Conservation (phyloP, 2,888 invertebrate species). For the Ceramica pisi region DNA sequence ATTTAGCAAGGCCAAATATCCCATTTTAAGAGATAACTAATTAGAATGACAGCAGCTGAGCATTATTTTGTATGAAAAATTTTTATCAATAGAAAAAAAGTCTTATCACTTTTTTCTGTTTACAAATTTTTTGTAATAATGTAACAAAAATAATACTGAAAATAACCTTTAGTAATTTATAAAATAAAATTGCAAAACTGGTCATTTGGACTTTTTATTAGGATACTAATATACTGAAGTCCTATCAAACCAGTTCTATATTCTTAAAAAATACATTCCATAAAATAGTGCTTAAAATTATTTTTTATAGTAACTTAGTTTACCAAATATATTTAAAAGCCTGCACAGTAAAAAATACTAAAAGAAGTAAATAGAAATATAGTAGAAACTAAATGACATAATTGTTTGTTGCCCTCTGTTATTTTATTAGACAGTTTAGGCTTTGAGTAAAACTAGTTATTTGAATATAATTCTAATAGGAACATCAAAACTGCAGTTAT, state of each 20-base stretch:
- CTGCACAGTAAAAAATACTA: neutral
- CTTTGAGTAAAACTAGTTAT: neutral
- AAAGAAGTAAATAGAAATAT: neutral
- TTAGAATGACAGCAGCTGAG: slow-evolving; percentile 20
- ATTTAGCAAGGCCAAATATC: slow-evolving; percentile 51
- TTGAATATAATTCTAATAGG: neutral
- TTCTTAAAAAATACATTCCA: neutral
- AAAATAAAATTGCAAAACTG: neutral
- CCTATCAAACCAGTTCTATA: no score
- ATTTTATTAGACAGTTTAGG: slow-evolving; percentile 3
- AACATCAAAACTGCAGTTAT: slow-evolving; percentile 4
- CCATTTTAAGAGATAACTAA: slow-evolving; percentile 43
- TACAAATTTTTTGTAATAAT: neutral
- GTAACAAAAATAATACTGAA: neutral
- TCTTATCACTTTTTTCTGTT: neutral
- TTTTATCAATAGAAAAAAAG: neutral
- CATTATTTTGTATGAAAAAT: neutral
- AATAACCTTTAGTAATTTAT: neutral
- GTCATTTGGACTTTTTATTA: neutral
- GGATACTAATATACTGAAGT: no score
- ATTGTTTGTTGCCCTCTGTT: neutral
- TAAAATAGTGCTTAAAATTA: neutral
- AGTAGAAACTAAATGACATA: neutral
- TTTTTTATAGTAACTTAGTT: no score
- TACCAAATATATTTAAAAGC: neutral